Base-by-base conservation (phyloP, 2,797 vertebrate genomes). In the Alosa sapidissima region DNA sequence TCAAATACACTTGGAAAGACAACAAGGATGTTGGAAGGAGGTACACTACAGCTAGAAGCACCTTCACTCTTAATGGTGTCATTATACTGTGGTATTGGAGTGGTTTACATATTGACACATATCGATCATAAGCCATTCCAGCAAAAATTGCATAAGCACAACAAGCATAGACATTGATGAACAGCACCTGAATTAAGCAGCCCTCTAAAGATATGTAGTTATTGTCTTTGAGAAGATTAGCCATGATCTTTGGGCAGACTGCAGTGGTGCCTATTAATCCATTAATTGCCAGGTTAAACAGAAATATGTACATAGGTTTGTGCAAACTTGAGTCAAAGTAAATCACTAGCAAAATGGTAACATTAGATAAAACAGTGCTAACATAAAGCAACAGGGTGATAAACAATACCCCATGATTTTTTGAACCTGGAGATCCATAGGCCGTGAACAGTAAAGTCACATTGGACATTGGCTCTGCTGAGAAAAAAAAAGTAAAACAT, bases 121-220 rank as follows among this genome's bases (percentile, higher is more conserved):
- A 93, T 0, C 93, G 88, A 49, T 94, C 93, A 55, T 92, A 94
- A 0, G 92, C 93, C 93, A 94, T 94, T 9, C 92, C 86, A 8
- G 91, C 90, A 14, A 94, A 83, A 49, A 91, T 90, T 19, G 52
- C 87, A 85, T 89, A 93, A 54, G 81, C 90, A 88, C 90, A 92
- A 0, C 19, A 24, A 62, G 14, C 87, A 82, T 93, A 93, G 51
- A 91, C 47, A 85, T 88, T 91, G 45, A 87, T 58, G 81, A 87
- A 91, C n/a, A 93, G 92, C 51, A 91, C 89, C 78, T 94, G 93
- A 2, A 89, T 49, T 11, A 93, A 72, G 84, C 93, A 93, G 1
- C 47, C 89, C 5, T 78, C 48, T 83, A 86, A 81, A 1, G 88
- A 89, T 21, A 89, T 89, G 3, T 82, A 58, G 58, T 89, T 88